phyloP scores from a whole-genome alignment of 2,888 invertebrate genomes.

The Glyphotaelius pellucidus region DNA sequence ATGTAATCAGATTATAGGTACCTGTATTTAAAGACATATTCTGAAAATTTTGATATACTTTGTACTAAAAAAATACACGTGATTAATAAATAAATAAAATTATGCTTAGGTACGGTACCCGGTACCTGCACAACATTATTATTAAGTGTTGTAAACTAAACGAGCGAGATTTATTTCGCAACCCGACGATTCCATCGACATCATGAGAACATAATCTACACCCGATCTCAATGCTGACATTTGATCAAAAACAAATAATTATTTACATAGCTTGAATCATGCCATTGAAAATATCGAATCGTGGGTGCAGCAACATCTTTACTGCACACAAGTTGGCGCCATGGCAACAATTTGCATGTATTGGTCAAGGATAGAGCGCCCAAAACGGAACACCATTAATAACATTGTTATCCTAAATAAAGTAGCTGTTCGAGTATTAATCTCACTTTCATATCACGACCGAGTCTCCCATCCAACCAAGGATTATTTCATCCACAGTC shows the following conservation, averaged over 20 bases:
- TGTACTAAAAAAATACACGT: too few relatives aligned
- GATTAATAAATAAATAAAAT: too few relatives aligned
- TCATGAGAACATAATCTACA: neutral
- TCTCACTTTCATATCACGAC: conserved; percentile 28
- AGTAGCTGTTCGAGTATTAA: conserved; percentile 9
- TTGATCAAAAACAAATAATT: neutral
- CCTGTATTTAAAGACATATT: too few relatives aligned
- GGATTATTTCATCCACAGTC: neutral
- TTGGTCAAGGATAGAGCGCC: conserved; percentile 35
- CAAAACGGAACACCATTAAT: conserved; percentile 8
- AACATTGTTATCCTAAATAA: conserved; percentile 33
- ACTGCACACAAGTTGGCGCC: neutral
- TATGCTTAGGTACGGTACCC: neutral
- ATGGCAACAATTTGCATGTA: neutral
- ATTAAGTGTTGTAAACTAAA: neutral
- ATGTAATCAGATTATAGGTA: too few relatives aligned
- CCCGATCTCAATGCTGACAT: neutral
- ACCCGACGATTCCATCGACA: neutral
- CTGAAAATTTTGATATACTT: too few relatives aligned
- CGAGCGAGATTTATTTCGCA: neutral
- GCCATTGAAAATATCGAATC: neutral
- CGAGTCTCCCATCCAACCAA: conserved; percentile 6
- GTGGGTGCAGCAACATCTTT: neutral
- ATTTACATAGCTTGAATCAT: neutral
- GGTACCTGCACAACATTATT: neutral